Percentiles rank a stretch among this genome's conserved stretches.
phyloP scores from a whole-genome alignment of 1,140 invertebrate genomes.

The Trigoniulus corallinus region DNA sequence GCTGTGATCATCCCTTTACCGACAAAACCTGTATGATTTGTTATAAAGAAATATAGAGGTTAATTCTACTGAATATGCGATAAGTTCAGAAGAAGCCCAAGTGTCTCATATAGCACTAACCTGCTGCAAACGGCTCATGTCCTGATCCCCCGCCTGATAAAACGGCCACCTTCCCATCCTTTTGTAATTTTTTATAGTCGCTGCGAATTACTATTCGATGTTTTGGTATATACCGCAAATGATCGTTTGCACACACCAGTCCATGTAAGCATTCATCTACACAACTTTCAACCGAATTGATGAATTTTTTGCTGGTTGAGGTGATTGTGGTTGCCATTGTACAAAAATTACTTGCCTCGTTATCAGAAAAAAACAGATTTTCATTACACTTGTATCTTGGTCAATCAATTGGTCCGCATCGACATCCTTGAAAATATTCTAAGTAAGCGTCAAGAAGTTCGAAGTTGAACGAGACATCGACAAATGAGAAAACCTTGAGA shows the following conservation, averaged over 20 bases:
- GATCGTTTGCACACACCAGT: conserved; percentile 39
- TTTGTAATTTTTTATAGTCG: conserved; percentile 32
- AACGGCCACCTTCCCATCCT: conserved; percentile 40
- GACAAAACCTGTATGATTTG: conserved; percentile 44
- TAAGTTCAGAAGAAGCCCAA: neutral
- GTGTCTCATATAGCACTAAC: conserved; percentile 22
- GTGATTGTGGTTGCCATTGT: too few relatives aligned
- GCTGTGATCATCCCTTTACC: conserved; percentile 57
- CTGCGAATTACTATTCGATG: conserved; percentile 40
- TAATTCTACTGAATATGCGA: conserved; percentile 1
- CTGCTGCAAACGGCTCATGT: conserved; percentile 64
- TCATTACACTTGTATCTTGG: too few relatives aligned
- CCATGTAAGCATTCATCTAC: conserved; percentile 52
- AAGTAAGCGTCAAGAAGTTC: too few relatives aligned
- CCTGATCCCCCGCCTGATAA: conserved; percentile 70
- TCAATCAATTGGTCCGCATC: too few relatives aligned
- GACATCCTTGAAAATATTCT: too few relatives aligned
- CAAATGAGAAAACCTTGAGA: too few relatives aligned
- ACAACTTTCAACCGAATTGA: conserved; percentile 41
- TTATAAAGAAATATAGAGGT: neutral
- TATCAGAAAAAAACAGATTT: too few relatives aligned
- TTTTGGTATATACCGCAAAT: conserved; percentile 37
- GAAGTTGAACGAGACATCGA: too few relatives aligned
- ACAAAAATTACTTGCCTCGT: too few relatives aligned
- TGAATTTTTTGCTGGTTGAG: conserved; percentile 46